Evolutionary conservation across 2,113 vertebrate genomes (phyloP), one percentile per base, ranked within the genome.

Genomic region (Cyrtonyx montezumae): DNA sequence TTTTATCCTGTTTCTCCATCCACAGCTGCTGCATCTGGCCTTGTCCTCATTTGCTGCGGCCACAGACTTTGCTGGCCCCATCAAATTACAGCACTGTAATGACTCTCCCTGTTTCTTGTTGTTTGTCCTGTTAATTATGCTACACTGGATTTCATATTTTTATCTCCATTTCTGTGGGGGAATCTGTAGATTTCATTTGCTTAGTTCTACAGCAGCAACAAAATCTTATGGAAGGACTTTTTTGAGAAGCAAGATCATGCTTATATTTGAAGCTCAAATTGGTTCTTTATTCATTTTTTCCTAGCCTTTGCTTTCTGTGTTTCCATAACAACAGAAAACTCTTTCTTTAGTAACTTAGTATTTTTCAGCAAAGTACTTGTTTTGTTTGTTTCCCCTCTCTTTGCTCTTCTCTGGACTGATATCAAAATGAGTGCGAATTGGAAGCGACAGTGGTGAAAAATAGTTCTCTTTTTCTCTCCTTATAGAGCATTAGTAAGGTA

Each of bases 261-360:
- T 97, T 90, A 65, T 88, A 73, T 95, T 90, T 83, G 78, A 48
- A 43, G 68, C 45, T 93, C 48, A 94, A 95, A 94, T 65, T 68
- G 22, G 65, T 84, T 18, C 88, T 95, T 95, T 96, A 90, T 93
- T 93, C 51, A 2, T 91, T 88, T 85, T 85, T 85, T 55, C 71
- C 74, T 78, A 43, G n/a, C 55, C 36, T 93, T 48, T 92, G 91
- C 84, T 96, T 91, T 96, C 91, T 61, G 28, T 26, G 96, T 97
- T 95, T 95, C 96, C 94, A 96, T 97, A 96, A 95, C 97, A 92
- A 97, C 97, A 87, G 48, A 62, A 93, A 92, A 84, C 79, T 94
- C 92, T 73, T 93, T 82, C 76, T 91, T 30, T 81, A 93, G n/a
- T 62, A 53, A 66, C 42, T 91, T 80, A 84, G 18, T 71, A 12